These are phyloP conservation scores for Ceuthmochares aereus DNA, from an alignment of 2,113 vertebrate species.

Conservation along the genomic window DNA sequence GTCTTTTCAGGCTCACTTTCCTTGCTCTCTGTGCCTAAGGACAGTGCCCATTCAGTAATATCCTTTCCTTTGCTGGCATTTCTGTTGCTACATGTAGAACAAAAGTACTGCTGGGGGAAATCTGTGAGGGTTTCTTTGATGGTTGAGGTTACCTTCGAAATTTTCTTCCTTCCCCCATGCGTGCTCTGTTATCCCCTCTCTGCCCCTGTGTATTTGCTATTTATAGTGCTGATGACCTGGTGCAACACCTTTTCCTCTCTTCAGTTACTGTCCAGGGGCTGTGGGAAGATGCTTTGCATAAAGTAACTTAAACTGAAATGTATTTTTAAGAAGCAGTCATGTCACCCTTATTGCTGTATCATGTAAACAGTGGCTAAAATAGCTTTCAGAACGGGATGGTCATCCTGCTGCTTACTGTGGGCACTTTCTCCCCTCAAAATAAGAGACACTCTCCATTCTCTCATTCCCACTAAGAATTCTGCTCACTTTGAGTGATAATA, in stretches of 20 bases:
- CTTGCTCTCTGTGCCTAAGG: not conserved
- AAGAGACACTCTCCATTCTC: not conserved
- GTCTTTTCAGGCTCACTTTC: not conserved
- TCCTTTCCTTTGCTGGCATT: not conserved
- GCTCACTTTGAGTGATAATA: not conserved
- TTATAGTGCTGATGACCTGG: not conserved
- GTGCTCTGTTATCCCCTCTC: not conserved
- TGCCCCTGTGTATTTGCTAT: not conserved
- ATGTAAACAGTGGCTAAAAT: not conserved
- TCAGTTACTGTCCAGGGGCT: not conserved
- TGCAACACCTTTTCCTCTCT: not conserved
- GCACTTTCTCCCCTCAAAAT: not conserved
- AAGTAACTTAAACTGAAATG: not conserved
- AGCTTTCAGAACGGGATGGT: not conserved
- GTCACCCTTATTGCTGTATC: not conserved
- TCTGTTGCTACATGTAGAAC: not conserved
- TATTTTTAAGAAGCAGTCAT: not conserved
- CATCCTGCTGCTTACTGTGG: not conserved
- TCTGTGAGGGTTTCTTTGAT: not conserved
- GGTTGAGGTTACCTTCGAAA: not conserved
- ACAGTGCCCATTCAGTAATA: accelerated
- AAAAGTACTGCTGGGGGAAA: not conserved
- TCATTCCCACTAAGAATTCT: not conserved
- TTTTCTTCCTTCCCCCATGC: not conserved
- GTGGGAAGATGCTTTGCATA: not conserved